phyloP scores from a whole-genome alignment of 35 echinoderm and acorn worm species.

The Ptychodera flava region DNA sequence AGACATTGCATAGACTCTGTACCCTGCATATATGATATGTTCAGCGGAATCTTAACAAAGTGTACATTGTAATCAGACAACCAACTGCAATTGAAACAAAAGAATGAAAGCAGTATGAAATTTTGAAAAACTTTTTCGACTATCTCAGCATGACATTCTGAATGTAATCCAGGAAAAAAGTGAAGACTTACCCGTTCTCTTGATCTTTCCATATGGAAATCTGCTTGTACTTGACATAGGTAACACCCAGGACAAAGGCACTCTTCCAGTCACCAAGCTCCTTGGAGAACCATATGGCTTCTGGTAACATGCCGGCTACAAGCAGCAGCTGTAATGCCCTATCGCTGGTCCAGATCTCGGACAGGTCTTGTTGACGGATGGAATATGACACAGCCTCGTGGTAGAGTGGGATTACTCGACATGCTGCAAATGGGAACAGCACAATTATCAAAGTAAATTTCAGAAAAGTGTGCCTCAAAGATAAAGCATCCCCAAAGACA shows the following conservation, averaged over 20 bases:
- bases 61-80: too few relatives aligned
- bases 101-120: too few relatives aligned
- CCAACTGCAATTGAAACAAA: too few relatives aligned
- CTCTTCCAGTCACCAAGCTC: slow-evolving; percentile 89
- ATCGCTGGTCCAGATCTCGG: slow-evolving; percentile 75
- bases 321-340: slow-evolving; percentile 61
- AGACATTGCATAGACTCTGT: too few relatives aligned
- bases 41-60: too few relatives aligned
- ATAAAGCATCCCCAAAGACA: too few relatives aligned
- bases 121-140: too few relatives aligned
- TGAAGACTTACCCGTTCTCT: neutral
- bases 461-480: too few relatives aligned
- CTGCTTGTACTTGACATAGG: slow-evolving; percentile 32
- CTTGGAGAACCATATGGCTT: slow-evolving; percentile 83
- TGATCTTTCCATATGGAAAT: neutral
- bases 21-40: too few relatives aligned
- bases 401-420: slow-evolving; percentile 13
- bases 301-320: slow-evolving; percentile 66
- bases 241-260: slow-evolving; percentile 59
- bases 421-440: neutral
- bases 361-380: slow-evolving; percentile 65
- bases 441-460: neutral
- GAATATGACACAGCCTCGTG: slow-evolving; percentile 28
- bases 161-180: too few relatives aligned
- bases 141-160: too few relatives aligned